Conservation (phyloP, 2,113 vertebrate genomes). For the Antechinus flavipes region DNA sequence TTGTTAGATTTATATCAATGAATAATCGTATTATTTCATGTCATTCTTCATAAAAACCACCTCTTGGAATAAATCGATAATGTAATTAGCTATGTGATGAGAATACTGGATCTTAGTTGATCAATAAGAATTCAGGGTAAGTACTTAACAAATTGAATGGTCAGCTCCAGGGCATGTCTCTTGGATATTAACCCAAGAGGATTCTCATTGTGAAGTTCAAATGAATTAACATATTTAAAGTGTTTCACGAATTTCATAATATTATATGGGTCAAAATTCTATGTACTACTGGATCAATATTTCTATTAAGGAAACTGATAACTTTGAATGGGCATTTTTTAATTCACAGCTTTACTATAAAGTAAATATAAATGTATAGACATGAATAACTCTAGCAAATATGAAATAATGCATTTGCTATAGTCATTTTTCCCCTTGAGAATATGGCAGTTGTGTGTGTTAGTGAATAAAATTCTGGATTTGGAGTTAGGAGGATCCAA, state of each 20-base stretch:
- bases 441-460: background rate
- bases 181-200: background rate
- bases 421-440: background rate
- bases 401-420: background rate
- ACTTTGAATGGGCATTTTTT: background rate
- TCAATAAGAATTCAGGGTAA: background rate
- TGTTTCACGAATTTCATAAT: background rate
- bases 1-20: too few species aligned
- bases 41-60: too few species aligned
- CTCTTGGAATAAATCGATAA: too few species aligned
- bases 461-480: background rate
- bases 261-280: background rate
- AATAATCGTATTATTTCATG: too few species aligned
- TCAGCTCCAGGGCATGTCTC: background rate
- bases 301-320: background rate
- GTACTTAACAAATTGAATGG: background rate
- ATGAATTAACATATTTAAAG: background rate
- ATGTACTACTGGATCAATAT: background rate
- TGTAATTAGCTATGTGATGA: too few species aligned
- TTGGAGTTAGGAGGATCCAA: background rate
- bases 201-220: background rate
- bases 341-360: background rate
- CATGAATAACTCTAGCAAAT: background rate
- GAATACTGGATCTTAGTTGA: too few species aligned
- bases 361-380: background rate